Evolutionary conservation across 2,888 invertebrate genomes (phyloP).

Genomic region (Lepidocyrtinus sp.): DNA sequence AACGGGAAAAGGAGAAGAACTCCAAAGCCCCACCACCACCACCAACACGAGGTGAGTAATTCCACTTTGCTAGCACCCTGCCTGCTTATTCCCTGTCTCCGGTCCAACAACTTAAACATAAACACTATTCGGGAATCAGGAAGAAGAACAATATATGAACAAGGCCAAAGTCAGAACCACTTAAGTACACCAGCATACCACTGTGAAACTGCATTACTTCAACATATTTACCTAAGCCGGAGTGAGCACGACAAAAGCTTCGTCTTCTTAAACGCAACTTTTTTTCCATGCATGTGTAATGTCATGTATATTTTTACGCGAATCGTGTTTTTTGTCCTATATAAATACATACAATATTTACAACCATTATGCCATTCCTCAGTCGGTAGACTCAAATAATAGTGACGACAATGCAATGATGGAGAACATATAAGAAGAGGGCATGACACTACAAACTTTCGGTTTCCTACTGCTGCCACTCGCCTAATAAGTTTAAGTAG

Average conservation of each 20-base stretch:
- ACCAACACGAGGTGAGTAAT: conserved; percentile 8
- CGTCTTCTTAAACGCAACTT: neutral
- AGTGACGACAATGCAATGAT: neutral
- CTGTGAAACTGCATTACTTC: neutral
- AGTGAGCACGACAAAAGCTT: neutral
- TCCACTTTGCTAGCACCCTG: conserved; percentile 8
- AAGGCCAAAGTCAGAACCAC: conserved; percentile 46
- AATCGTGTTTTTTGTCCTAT: no score
- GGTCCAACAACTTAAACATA: conserved; percentile 42
- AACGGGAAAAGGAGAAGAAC: conserved; percentile 5
- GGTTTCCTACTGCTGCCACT: neutral
- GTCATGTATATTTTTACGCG: neutral
- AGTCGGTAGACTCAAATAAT: neutral
- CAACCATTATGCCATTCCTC: neutral
- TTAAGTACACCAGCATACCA: conserved; percentile 31
- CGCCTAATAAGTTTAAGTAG: neutral
- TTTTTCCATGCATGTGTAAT: neutral
- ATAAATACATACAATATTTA: no score
- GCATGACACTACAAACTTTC: neutral
- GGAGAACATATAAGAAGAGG: neutral
- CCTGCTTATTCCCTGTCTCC: conserved; percentile 39
- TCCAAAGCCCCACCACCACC: conserved; percentile 11
- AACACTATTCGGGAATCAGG: conserved; percentile 17
- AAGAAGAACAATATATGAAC: conserved; percentile 27
- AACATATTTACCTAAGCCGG: no score